Conservation (phyloP, 1,140 invertebrate species). For the Pseudoatta argentina region DNA sequence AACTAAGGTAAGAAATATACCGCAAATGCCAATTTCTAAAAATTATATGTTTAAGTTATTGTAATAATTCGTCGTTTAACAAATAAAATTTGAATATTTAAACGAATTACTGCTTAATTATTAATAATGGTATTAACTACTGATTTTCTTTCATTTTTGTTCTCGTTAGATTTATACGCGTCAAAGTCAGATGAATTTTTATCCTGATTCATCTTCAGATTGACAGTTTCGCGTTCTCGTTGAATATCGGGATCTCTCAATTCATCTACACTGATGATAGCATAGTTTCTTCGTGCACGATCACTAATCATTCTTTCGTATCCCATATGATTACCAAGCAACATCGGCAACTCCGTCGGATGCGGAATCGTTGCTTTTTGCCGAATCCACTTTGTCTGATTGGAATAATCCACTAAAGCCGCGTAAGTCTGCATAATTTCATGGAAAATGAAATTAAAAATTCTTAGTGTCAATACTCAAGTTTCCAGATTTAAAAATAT, state of each 20-base stretch:
- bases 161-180: not conserved
- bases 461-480: not conserved
- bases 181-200: not conserved
- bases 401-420: constrained; percentile 66
- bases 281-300: constrained; percentile 7
- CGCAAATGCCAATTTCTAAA: not conserved
- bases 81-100: constrained; percentile 15
- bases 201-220: constrained; percentile 30
- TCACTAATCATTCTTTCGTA: constrained; percentile 34
- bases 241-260: not conserved
- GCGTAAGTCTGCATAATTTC: constrained; percentile 60
- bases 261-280: not conserved
- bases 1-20: not conserved
- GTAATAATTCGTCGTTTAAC: not conserved
- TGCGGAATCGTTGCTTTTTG: constrained; percentile 34
- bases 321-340: constrained; percentile 29
- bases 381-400: constrained; percentile 67
- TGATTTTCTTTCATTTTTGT: not conserved
- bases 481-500: not conserved
- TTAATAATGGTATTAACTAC: not conserved
- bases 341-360: constrained; percentile 15
- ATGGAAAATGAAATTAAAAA: not conserved
- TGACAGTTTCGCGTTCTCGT: constrained; percentile 1
- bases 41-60: constrained; percentile 12
- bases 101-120: constrained; percentile 1